Conservation (phyloP, 1,140 invertebrate species). For the Pararge aegeria region DNA sequence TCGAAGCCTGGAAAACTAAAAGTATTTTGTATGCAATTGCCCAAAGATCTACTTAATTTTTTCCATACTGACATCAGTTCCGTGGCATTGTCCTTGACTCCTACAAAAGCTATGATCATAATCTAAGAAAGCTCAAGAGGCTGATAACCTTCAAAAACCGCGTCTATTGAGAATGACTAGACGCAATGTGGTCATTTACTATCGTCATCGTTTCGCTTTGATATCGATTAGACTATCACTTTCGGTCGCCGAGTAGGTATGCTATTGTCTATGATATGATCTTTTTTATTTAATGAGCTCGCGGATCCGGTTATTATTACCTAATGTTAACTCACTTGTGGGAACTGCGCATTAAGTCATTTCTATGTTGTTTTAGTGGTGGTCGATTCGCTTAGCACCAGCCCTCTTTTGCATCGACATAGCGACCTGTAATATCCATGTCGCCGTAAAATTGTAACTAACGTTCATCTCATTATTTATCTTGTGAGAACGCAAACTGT, state of each 20-base stretch:
- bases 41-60: too few species aligned
- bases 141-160: slow-evolving; percentile 14
- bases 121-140: slow-evolving; percentile 1
- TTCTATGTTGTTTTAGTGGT: slow-evolving; percentile 17
- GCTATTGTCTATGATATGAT: slow-evolving; percentile 71
- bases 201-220: slow-evolving; percentile 54
- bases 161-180: slow-evolving; percentile 43
- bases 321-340: slow-evolving; percentile 65
- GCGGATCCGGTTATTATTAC: slow-evolving; percentile 68
- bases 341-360: slow-evolving; percentile 51
- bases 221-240: slow-evolving; percentile 72
- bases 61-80: too few species aligned
- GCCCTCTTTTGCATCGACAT: too few species aligned
- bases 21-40: too few species aligned
- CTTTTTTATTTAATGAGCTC: slow-evolving; percentile 66
- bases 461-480: too few species aligned
- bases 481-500: too few species aligned
- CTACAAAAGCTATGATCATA: background rate
- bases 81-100: slow-evolving; percentile 2
- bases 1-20: too few species aligned
- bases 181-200: slow-evolving; percentile 43
- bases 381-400: too few species aligned
- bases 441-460: too few species aligned
- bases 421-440: too few species aligned
- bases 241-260: slow-evolving; percentile 62